Conservation (phyloP, 1,140 invertebrate genomes). For the Aphaenogaster ashmeadi region DNA sequence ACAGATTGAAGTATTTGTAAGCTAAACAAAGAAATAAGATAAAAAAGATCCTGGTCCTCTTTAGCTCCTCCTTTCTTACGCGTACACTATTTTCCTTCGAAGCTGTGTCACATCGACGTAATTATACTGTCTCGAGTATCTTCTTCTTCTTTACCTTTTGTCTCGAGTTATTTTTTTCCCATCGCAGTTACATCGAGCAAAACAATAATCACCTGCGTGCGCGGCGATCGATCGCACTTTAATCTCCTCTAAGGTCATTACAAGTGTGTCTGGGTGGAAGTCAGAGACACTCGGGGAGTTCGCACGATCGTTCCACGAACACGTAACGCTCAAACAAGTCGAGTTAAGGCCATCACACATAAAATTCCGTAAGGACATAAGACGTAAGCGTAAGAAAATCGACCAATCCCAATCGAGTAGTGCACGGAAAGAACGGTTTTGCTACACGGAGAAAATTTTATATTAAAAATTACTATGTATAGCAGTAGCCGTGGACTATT, state of each 20-base stretch:
- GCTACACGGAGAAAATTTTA: no score
- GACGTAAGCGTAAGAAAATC: no score
- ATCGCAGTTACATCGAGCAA: neutral
- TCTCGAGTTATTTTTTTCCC: slow-evolving; percentile 8
- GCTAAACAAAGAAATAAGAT: neutral
- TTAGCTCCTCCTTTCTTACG: neutral
- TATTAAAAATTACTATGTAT: no score
- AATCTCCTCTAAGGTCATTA: slow-evolving; percentile 71
- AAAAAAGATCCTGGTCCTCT: neutral
- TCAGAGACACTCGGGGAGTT: neutral
- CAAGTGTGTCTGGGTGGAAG: slow-evolving; percentile 34
- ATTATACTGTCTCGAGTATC: neutral
- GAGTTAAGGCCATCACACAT: no score
- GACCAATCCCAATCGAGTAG: no score
- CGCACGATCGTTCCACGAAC: neutral
- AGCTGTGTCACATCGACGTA: neutral
- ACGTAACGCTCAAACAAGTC: neutral
- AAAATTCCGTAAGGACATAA: no score
- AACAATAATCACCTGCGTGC: slow-evolving; percentile 46
- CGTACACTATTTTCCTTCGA: neutral
- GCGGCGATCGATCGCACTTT: slow-evolving; percentile 69
- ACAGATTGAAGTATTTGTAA: neutral
- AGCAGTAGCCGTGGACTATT: no score
- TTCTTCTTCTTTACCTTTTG: neutral
- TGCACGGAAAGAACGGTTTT: no score